phyloP scores from a whole-genome alignment of 2,113 vertebrate species.

The Megaceryle maxima region DNA sequence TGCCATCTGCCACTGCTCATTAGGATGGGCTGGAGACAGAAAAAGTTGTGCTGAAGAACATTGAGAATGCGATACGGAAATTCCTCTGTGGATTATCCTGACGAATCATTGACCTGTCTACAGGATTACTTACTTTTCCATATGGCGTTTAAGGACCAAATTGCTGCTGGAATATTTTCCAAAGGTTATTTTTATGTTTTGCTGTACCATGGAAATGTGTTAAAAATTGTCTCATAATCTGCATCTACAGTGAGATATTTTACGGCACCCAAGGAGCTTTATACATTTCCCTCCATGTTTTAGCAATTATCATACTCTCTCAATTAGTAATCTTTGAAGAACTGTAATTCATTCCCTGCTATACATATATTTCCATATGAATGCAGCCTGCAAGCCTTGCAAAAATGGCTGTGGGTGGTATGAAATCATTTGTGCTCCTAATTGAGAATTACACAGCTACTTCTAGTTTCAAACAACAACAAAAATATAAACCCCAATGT shows the following conservation, averaged over 20 bases:
- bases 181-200: constrained; percentile 3
- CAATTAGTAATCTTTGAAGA: not conserved
- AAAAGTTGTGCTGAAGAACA: not conserved
- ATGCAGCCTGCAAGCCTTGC: not conserved
- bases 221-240: not conserved
- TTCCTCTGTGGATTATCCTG: constrained; percentile 12
- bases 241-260: not conserved
- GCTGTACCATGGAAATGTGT: not conserved
- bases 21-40: not conserved
- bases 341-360: not conserved
- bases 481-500: not conserved
- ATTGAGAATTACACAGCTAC: not conserved
- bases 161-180: not conserved
- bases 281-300: not conserved
- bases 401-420: not conserved
- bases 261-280: not conserved
- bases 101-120: not conserved
- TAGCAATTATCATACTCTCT: not conserved
- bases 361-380: not conserved
- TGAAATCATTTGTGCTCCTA: not conserved
- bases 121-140: constrained; percentile 28
- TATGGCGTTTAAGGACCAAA: constrained; percentile 13
- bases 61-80: not conserved
- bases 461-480: not conserved
- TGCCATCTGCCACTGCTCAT: not conserved